phyloP scores from a whole-genome alignment of 2,113 vertebrate genomes.

The Entomyzon cyanotis region DNA sequence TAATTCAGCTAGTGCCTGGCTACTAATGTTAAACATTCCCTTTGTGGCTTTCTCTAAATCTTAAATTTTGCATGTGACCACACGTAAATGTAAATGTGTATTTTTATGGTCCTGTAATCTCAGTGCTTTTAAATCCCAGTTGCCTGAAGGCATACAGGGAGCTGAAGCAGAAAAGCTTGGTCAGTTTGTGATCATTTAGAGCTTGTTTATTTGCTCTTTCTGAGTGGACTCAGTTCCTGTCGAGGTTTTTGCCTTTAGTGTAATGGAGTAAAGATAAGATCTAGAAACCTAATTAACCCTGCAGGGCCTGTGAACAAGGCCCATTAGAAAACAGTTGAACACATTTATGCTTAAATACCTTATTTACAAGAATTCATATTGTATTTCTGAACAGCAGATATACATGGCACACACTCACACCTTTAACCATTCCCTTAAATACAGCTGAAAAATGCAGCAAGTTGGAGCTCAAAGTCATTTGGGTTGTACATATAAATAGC shows the following conservation, averaged over 20 bases:
- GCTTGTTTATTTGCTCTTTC: slow-evolving; percentile 77
- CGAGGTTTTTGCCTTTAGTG: slow-evolving; percentile 51
- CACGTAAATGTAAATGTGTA: slow-evolving; percentile 78
- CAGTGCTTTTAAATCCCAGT: slow-evolving; percentile 65
- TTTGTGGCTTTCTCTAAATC: slow-evolving; percentile 71
- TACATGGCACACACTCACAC: neutral
- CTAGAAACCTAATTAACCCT: slow-evolving; percentile 67
- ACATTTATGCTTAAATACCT: slow-evolving; percentile 60
- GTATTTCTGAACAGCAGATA: slow-evolving; percentile 4
- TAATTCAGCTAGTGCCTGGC: slow-evolving; percentile 67
- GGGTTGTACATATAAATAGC: neutral
- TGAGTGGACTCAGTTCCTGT: slow-evolving; percentile 64
- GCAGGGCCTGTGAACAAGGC: slow-evolving; percentile 55
- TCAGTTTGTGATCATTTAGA: slow-evolving; percentile 83
- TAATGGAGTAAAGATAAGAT: slow-evolving; percentile 63
- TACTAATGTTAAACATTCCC: slow-evolving; percentile 70
- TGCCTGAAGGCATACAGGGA: slow-evolving; percentile 72
- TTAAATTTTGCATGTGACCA: slow-evolving; percentile 77
- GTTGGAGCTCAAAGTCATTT: neutral
- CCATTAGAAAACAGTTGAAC: slow-evolving; percentile 62
- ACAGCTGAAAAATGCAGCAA: neutral
- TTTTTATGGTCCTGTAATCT: slow-evolving; percentile 79
- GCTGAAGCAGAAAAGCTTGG: slow-evolving; percentile 73
- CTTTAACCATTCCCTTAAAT: slow-evolving; percentile 27
- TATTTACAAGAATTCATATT: slow-evolving; percentile 37